Evolutionary conservation across 2,888 invertebrate species (phyloP).

Genomic region (Autographa pulchrina): DNA sequence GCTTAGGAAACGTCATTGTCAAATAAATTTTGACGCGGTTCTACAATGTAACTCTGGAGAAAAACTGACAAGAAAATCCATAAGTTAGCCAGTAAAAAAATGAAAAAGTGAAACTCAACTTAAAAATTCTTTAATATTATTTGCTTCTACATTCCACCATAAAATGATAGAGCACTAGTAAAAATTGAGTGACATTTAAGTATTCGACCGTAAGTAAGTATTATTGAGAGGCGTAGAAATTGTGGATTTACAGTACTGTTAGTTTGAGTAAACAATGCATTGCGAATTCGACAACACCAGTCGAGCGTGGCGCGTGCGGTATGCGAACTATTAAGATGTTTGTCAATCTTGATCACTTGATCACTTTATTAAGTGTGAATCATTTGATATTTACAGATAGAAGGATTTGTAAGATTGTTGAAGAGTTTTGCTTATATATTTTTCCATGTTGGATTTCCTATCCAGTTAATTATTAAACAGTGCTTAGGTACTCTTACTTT

Average conservation of each 20-base stretch:
- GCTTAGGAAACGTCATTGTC: too few species aligned
- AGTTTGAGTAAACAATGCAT: conserved; percentile 43
- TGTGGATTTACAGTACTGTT: conserved; percentile 23
- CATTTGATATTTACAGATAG: neutral
- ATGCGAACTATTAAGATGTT: conserved; percentile 44
- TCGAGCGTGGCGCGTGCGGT: conserved; percentile 40
- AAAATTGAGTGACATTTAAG: neutral
- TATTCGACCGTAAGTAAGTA: conserved; percentile 5
- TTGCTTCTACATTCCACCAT: neutral
- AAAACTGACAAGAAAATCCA: too few species aligned
- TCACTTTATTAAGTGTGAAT: neutral
- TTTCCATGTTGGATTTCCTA: too few species aligned
- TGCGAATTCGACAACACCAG: conserved; percentile 47
- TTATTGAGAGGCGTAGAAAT: conserved; percentile 40
- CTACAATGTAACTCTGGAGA: too few species aligned
- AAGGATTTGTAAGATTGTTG: neutral
- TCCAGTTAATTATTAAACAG: too few species aligned
- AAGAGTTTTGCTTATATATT: too few species aligned
- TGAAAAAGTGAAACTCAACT: too few species aligned
- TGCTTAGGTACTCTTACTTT: too few species aligned
- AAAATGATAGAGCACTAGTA: neutral
- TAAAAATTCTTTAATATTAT: too few species aligned
- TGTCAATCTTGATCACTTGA: conserved; percentile 8
- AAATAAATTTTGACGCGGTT: too few species aligned
- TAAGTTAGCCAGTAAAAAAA: too few species aligned